Base-by-base conservation (phyloP, 2,888 invertebrate genomes). In the Tanypteryx hageni region DNA sequence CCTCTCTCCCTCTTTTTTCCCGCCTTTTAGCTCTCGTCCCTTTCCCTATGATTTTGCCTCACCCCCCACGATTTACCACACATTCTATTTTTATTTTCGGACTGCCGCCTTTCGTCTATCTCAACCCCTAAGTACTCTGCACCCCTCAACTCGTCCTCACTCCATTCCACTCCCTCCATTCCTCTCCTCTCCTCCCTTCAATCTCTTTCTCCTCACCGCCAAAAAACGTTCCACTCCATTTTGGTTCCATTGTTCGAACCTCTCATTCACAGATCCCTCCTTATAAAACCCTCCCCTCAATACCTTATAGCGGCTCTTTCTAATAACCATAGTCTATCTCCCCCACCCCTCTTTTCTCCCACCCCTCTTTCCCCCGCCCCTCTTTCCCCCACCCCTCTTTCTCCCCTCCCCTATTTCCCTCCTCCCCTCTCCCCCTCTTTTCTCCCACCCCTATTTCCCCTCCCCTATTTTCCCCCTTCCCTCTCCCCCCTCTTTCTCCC, bases 401-500 rank as follows among this genome's bases (percentile, higher is more conserved):
- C 27, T 82, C 82, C 11, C 27, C 27, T 27, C n/a, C n/a, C 82
- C 27, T 31, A 9, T 22, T 82, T 27, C 14, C 22, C 11, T 81
- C 76, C 14, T 82, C 31, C 82, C 31, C 13, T 27, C 27, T 27
- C 82, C 27, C 27, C n/a, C 57, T 57, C 76, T 11, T 9, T 22
- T 68, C n/a, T n/a, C 68, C 5, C 27, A 22, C 27, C 27, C 76
- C 76, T 27, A 0, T 16, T 0, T 31, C 82, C 31, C 31, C 14
- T 11, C 27, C 10, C 82, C 31, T 82, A n/a, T n/a, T n/a, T n/a
- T 8, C 82, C 27, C 31, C 58, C 84, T 84, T 84, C 57, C 44
- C 83, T 56, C 83, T 31, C 83, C 83, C 31, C 83, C 83, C 8
- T n/a, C n/a, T 56, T 84, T n/a, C 56, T 22, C 57, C 57, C 57